A percentile compares a stretch with the other conserved stretches of the same genome.
These are phyloP conservation scores for Silurus lanzhouensis DNA, from an alignment of 2,797 vertebrate genomes.

Conservation along the genomic window DNA sequence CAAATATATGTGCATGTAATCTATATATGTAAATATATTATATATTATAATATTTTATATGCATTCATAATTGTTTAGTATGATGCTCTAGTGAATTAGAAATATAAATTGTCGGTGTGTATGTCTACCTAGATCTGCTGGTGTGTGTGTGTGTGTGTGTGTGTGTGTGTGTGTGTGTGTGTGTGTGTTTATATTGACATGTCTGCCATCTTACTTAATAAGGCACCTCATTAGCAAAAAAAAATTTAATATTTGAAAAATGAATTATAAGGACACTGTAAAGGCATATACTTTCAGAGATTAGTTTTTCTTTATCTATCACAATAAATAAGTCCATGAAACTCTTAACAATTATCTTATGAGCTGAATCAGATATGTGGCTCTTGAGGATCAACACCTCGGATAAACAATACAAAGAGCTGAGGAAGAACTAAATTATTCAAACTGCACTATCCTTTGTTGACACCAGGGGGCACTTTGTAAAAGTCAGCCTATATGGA, in stretches of 20 bases:
- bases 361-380: neutral
- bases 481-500: neutral
- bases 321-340: too few species aligned
- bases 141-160: neutral
- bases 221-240: neutral
- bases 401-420: neutral
- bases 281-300: neutral
- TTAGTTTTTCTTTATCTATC: neutral
- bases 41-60: neutral
- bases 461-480: constrained; percentile 45
- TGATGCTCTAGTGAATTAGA: neutral
- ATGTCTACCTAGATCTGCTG: neutral
- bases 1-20: too few species aligned
- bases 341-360: neutral
- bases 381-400: neutral
- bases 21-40: too few species aligned
- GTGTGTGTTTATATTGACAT: neutral
- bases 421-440: neutral
- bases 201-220: neutral
- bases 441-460: neutral
- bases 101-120: neutral
- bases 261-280: neutral
- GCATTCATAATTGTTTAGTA: neutral
- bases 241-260: too few species aligned
- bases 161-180: neutral